Conservation (phyloP, 2,113 vertebrate species). For the Cyanoderma ruficeps region DNA sequence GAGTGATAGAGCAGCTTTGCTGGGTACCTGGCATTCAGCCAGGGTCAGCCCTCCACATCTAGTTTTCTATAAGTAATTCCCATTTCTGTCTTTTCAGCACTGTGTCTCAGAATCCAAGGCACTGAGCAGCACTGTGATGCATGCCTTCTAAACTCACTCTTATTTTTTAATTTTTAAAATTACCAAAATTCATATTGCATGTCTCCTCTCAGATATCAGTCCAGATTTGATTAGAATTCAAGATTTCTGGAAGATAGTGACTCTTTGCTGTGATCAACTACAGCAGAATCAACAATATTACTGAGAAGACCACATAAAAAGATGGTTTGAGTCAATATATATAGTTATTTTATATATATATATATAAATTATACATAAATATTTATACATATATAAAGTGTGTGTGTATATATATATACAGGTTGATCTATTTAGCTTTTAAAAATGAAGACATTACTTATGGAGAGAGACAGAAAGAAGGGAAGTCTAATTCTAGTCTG, state of each 20-base stretch:
- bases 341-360: not conserved
- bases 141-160: not conserved
- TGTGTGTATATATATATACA: not conserved
- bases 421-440: not conserved
- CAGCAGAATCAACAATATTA: not conserved
- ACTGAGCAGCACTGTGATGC: not conserved
- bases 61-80: not conserved
- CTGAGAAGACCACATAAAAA: not conserved
- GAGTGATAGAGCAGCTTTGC: not conserved
- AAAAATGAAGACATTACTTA: not conserved
- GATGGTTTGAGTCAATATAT: not conserved
- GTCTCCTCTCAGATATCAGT: not conserved
- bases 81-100: not conserved
- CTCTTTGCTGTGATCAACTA: not conserved
- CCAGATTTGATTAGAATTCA: not conserved
- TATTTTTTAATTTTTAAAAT: not conserved
- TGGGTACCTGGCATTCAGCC: not conserved
- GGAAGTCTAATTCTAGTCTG: not conserved
- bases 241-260: not conserved
- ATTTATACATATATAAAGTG: not conserved
- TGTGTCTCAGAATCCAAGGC: not conserved
- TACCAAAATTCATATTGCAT: not conserved
- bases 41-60: not conserved
- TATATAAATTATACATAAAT: not conserved
- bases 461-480: not conserved